A percentile compares a stretch with the other conserved stretches of the same genome.
Conservation (phyloP, 2,113 vertebrate genomes). For the Illadopsis cleaveri region DNA sequence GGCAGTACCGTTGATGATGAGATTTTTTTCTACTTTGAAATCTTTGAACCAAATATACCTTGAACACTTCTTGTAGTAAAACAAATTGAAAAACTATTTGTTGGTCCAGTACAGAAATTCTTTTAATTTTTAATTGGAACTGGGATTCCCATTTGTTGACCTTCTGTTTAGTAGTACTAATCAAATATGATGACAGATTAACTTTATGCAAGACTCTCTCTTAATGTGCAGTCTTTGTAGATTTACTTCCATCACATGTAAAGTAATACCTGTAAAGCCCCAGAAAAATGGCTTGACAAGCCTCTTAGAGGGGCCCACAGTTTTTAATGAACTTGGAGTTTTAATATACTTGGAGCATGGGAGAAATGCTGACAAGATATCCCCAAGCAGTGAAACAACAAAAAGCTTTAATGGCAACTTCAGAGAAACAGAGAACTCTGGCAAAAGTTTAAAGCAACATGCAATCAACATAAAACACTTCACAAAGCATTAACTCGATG, state of each 20-base stretch:
- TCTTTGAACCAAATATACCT: neutral
- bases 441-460: neutral
- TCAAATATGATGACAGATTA: neutral
- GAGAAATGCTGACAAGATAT: neutral
- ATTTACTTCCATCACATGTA: neutral
- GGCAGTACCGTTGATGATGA: neutral
- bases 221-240: neutral
- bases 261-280: neutral
- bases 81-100: neutral
- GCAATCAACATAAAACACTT: neutral
- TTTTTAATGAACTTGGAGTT: accelerated
- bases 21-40: neutral
- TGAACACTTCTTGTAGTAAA: neutral
- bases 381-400: neutral
- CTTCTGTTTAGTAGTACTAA: neutral
- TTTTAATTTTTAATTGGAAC: neutral
- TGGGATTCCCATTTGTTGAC: neutral
- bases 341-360: accelerated
- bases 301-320: neutral
- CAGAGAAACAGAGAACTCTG: neutral
- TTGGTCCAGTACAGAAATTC: neutral
- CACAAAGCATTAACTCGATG: neutral
- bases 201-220: neutral
- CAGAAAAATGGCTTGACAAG: neutral
- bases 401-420: neutral